Evolutionary conservation across 1,140 invertebrate genomes (phyloP), one percentile per base, ranked within the genome.

Genomic region (Macrobrachium nipponense): DNA sequence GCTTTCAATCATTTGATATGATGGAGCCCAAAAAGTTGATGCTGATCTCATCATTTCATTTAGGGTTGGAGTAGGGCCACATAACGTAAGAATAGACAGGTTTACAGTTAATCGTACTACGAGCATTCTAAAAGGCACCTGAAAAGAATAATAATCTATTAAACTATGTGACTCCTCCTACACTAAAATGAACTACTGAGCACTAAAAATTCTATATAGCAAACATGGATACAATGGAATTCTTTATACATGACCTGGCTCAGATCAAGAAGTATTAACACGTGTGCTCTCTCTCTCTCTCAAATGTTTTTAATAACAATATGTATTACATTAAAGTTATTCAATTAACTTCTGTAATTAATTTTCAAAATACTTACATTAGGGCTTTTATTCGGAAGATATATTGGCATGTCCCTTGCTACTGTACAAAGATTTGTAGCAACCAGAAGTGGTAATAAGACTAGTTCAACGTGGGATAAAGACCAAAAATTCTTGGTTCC

Each of bases 51-150:
- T 95, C 36, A 97, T 93, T 89, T 96, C 93, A 17, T 93, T 89
- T 59, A 97, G 91, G 44, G 94, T 91, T 0, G 96, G 96, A 44
- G 93, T 94, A 5, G 95, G 95, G 5, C 96, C 96, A 91, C 96
- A 96, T 11, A 97, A 91, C 8, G 95, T 94, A 87, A 95, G 92
- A 0, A 96, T 93, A 91, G 96, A 94, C 6, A 96, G 93, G 87
- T 95, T 93, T 80, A 93, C 93, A n/a, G 95, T 91, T 17, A 97
- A 90, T 80, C 94, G 94, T 88, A 95, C 94, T 8, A 95, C 94
- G 14, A 97, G 93, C 73, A 96, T 93, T 89, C 96, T 92, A 90
- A 96, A 96, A 15, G 95, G 95, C 5, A 96, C 93, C 95, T 97
- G 90, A 70, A 77, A 80, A 89, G 92, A 90, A 86, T 43, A 82